phyloP scores from a whole-genome alignment of 2,113 vertebrate genomes.

The Charina bottae region DNA sequence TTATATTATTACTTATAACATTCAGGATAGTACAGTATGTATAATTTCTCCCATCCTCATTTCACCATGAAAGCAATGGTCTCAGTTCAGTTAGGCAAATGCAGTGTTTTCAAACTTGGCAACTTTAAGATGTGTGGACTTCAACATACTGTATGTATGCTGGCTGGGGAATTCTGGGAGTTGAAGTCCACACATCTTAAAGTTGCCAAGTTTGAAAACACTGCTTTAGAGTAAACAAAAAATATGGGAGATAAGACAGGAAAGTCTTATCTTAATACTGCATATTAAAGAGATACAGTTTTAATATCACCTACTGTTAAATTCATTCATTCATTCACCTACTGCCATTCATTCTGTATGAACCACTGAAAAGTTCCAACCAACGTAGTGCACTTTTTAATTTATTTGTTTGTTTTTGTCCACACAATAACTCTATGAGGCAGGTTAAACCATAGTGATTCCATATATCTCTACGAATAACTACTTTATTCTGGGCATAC shows the following conservation, averaged over 20 bases:
- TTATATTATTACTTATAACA: background rate
- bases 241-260: background rate
- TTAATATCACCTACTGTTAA: background rate
- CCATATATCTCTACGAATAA: background rate
- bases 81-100: background rate
- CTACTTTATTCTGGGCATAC: background rate
- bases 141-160: background rate
- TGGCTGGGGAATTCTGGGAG: background rate
- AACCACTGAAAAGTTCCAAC: background rate
- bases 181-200: background rate
- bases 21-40: rapidly evolving
- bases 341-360: too few relatives aligned
- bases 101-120: background rate
- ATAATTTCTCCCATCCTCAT: background rate
- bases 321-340: too few relatives aligned
- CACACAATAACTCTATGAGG: background rate
- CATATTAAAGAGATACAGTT: background rate
- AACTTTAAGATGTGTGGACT: background rate
- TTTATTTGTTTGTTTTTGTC: background rate
- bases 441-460: background rate
- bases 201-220: background rate
- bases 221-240: background rate
- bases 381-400: background rate
- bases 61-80: background rate
- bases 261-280: background rate